A percentile compares a stretch with the other conserved stretches of the same genome.
phyloP scores from a whole-genome alignment of 2,113 vertebrate genomes.

The Pampusana beccarii region DNA sequence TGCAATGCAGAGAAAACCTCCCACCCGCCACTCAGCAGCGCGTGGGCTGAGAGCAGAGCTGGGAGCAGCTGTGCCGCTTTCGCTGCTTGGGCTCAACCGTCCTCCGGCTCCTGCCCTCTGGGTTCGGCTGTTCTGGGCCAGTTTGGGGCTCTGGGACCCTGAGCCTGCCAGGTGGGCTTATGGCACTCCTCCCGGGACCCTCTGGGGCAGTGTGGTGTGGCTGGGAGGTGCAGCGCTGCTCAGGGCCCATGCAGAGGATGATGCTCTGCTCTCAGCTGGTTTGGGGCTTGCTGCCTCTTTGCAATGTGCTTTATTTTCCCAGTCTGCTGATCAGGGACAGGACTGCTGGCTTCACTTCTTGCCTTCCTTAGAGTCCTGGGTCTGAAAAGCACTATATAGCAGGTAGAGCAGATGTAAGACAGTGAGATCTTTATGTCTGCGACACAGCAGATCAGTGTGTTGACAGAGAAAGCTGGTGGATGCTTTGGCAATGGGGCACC shows the following conservation, averaged over 20 bases:
- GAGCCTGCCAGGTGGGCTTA: accelerated
- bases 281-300: neutral
- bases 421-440: neutral
- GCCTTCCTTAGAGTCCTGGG: neutral
- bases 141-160: neutral
- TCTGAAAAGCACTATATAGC: neutral
- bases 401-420: neutral
- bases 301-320: neutral
- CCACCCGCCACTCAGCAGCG: neutral
- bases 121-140: neutral
- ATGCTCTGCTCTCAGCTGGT: neutral
- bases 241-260: accelerated
- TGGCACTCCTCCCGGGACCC: neutral
- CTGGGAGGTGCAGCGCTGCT: accelerated
- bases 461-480: neutral
- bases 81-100: neutral
- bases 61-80: neutral
- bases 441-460: neutral
- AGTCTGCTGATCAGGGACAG: neutral
- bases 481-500: neutral
- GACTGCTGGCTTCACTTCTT: neutral
- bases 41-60: constrained; percentile 50
- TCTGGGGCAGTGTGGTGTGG: too few species aligned
- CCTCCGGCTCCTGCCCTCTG: neutral
- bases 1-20: constrained; percentile 59